Percentiles rank a stretch among this genome's conserved stretches.
Conservation (phyloP, 2,113 vertebrate species). For the Papio anubis region DNA sequence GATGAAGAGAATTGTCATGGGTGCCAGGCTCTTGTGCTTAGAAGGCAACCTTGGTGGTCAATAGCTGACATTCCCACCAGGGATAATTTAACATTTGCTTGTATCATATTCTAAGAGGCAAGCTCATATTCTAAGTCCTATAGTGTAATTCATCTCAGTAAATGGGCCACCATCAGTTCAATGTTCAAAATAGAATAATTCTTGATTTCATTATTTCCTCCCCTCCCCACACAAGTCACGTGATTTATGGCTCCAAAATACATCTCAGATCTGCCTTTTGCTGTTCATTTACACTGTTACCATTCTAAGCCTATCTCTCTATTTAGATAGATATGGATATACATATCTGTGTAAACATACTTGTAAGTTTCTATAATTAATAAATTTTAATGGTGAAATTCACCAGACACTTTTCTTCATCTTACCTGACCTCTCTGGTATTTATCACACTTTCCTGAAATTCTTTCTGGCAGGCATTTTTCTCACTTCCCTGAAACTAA, state of each 20-base stretch:
- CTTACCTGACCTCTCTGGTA: neutral
- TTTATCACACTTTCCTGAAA: conserved; percentile 6
- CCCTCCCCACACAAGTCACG: neutral
- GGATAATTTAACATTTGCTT: neutral
- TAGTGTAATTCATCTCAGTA: neutral
- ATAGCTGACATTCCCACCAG: neutral
- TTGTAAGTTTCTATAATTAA: neutral
- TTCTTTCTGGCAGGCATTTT: neutral
- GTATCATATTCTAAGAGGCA: neutral
- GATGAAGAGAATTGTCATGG: neutral
- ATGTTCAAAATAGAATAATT: neutral
- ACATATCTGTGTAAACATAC: neutral
- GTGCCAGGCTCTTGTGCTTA: neutral
- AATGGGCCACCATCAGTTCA: neutral
- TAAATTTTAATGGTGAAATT: conserved; percentile 13
- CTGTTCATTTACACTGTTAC: neutral
- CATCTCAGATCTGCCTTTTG: neutral
- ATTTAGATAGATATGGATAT: neutral
- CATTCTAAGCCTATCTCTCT: neutral
- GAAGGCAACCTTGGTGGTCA: neutral
- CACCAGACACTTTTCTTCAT: neutral
- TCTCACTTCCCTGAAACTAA: conserved; percentile 2
- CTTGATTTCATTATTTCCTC: neutral
- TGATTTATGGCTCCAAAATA: neutral
- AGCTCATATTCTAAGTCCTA: neutral